Evolutionary conservation across 2,888 invertebrate species (phyloP).

Genomic region (Bruchidius siliquastri): DNA sequence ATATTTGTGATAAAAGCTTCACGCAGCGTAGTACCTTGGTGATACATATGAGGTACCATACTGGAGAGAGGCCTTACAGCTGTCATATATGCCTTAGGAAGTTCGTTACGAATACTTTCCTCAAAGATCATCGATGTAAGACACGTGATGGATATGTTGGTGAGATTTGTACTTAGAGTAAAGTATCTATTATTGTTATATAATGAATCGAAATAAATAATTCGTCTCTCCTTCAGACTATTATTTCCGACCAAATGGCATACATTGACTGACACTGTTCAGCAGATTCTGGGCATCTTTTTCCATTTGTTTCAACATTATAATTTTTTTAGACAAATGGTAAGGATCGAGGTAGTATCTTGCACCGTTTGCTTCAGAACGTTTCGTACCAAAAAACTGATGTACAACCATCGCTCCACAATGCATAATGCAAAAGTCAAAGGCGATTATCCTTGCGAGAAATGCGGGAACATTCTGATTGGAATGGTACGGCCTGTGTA

Average conservation of each 20-base stretch:
- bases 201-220: too few relatives aligned
- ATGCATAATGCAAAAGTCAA: background rate
- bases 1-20: slow-evolving; percentile 11
- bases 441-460: slow-evolving; percentile 15
- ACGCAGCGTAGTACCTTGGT: slow-evolving; percentile 21
- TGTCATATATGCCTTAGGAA: slow-evolving; percentile 47
- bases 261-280: too few relatives aligned
- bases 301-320: background rate
- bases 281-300: too few relatives aligned
- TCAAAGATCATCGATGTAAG: slow-evolving; percentile 32
- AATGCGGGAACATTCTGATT: slow-evolving; percentile 20
- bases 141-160: slow-evolving; percentile 1
- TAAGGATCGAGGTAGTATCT: background rate
- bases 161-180: background rate
- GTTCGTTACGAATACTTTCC: slow-evolving; percentile 51
- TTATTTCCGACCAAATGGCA: too few relatives aligned
- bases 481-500: slow-evolving; percentile 27
- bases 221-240: too few relatives aligned
- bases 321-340: background rate
- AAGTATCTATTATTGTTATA: background rate
- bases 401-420: background rate
- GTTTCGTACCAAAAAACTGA: background rate
- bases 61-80: slow-evolving; percentile 46
- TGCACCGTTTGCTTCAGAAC: background rate
- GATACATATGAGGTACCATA: slow-evolving; percentile 52